A percentile compares a stretch with the other conserved stretches of the same genome.
Evolutionary conservation across 1,140 invertebrate genomes (phyloP).

Genomic region (Panagrolaimus sp.): DNA sequence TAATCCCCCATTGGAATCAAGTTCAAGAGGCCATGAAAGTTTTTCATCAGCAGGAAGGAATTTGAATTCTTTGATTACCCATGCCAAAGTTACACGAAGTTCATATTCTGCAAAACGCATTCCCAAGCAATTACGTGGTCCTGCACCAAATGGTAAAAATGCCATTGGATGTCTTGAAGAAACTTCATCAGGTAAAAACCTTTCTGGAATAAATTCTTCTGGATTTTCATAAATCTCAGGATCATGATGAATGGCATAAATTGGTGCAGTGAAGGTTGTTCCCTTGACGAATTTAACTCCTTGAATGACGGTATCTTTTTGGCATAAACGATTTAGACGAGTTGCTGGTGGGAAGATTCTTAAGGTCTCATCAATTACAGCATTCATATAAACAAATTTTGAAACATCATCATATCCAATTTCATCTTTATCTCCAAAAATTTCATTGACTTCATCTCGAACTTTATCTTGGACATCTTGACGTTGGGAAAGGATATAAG

Average conservation of each 20-base stretch:
- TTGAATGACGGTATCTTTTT: neutral
- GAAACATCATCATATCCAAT: conserved; percentile 28
- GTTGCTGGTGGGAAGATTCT: conserved; percentile 27
- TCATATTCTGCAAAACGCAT: conserved; percentile 67
- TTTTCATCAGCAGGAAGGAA: conserved; percentile 6
- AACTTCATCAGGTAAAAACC: conserved; percentile 23
- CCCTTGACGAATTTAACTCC: conserved; percentile 15
- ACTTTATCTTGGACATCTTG: conserved; percentile 49
- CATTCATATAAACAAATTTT: conserved; percentile 21
- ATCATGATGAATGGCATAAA: conserved; percentile 30
- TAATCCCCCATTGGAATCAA: no score
- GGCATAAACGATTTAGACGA: conserved; percentile 17
- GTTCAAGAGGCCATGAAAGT: no score
- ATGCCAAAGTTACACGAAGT: conserved; percentile 64
- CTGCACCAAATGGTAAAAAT: conserved; percentile 62
- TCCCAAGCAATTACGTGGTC: conserved; percentile 64
- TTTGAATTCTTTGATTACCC: conserved; percentile 43
- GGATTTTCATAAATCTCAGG: conserved; percentile 23
- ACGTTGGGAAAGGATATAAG: conserved; percentile 50
- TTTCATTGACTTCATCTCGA: conserved; percentile 19
- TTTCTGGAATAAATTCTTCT: conserved; percentile 32
- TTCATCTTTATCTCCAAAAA: conserved; percentile 19
- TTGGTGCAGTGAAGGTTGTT: conserved; percentile 17
- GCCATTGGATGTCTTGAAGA: conserved; percentile 47
- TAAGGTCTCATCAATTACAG: conserved; percentile 27